These are phyloP conservation scores for Dendrophyllia cribrosa DNA, from an alignment of 64 coral and sea anemone genomes.

Conservation along the genomic window DNA sequence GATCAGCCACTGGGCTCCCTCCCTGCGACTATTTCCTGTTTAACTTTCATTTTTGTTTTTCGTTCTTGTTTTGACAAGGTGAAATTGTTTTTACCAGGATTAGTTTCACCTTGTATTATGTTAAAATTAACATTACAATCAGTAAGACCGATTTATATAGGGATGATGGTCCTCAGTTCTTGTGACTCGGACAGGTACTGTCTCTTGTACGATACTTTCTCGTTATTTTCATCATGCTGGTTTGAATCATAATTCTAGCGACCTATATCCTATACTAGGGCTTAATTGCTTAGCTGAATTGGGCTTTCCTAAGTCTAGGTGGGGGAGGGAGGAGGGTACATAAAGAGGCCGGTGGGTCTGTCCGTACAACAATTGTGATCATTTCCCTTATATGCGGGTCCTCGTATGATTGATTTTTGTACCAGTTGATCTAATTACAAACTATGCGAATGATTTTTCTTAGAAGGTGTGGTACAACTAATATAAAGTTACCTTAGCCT, in stretches of 20 bases:
- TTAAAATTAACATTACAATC: background rate
- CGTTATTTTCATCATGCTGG: conserved; percentile 19
- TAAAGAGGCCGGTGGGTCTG: too few species aligned
- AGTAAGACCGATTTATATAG: conserved; percentile 34
- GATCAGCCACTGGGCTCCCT: background rate
- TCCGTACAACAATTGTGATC: too few species aligned
- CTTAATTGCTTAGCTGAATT: conserved; percentile 5
- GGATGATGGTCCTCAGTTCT: conserved; percentile 32
- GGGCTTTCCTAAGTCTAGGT: background rate
- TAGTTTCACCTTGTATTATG: background rate
- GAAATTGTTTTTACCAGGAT: background rate
- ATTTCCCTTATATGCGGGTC: too few species aligned
- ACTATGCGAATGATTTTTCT: too few species aligned
- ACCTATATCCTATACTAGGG: conserved; percentile 12
- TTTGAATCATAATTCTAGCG: background rate
- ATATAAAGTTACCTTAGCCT: too few species aligned
- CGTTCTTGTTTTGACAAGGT: background rate
- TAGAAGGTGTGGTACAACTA: too few species aligned
- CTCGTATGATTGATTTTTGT: too few species aligned
- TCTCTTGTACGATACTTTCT: background rate
- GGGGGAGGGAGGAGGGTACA: too few species aligned
- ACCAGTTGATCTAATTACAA: too few species aligned
- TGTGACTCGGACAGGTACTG: background rate
- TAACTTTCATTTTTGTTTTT: background rate
- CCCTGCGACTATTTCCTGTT: background rate